A percentile compares a stretch with the other conserved stretches of the same genome.
phyloP scores from a whole-genome alignment of 2,797 vertebrate genomes.

The Sebastiscus tertius region DNA sequence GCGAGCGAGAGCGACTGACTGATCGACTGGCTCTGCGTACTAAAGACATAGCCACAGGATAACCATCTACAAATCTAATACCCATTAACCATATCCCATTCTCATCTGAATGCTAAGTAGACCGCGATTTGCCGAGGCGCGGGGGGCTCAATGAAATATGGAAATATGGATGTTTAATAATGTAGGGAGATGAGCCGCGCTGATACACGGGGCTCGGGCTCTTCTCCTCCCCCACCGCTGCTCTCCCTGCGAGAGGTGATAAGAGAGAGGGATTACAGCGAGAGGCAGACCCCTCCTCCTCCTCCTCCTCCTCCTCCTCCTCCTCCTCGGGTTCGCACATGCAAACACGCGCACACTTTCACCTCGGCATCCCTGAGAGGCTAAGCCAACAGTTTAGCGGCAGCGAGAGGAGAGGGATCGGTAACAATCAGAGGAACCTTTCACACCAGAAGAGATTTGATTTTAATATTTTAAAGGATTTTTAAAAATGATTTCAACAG shows the following conservation, averaged over 20 bases:
- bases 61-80: conserved; percentile 72
- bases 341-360: neutral
- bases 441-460: neutral
- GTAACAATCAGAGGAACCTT: neutral
- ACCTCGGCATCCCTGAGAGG: neutral
- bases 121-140: conserved; percentile 43
- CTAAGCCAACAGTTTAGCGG: neutral
- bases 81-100: conserved; percentile 66
- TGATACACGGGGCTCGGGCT: conserved; percentile 50
- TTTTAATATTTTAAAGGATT: neutral
- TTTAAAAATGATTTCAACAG: neutral
- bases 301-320: neutral
- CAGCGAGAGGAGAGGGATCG: neutral
- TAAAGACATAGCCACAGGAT: conserved; percentile 64
- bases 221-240: conserved; percentile 41
- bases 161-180: conserved; percentile 77
- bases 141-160: conserved; percentile 70
- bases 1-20: neutral
- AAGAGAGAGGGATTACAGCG: conserved; percentile 66
- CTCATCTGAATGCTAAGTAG: conserved; percentile 71
- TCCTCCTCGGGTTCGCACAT: neutral
- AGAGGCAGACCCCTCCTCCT: neutral
- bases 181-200: conserved; percentile 59
- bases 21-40: conserved; percentile 40
- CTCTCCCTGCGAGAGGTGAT: conserved; percentile 61